Evolutionary conservation across 2,797 vertebrate genomes (phyloP).

Genomic region (Lacerta bilineata): DNA sequence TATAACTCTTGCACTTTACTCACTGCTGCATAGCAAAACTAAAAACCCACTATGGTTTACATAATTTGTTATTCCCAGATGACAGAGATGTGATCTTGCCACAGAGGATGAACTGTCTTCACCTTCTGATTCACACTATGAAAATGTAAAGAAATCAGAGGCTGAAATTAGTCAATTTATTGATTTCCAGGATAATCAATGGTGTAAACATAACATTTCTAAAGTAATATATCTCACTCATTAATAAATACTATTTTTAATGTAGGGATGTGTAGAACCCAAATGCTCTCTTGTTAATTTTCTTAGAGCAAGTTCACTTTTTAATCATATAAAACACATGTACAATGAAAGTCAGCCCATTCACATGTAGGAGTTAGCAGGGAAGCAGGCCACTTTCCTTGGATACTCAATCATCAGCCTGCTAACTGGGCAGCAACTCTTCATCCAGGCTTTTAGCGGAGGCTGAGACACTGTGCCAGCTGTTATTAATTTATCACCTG

Average conservation of each 20-base stretch:
- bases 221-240: neutral
- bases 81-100: neutral
- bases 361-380: neutral
- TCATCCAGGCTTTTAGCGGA: too few species aligned
- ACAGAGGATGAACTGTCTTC: neutral
- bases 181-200: neutral
- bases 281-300: neutral
- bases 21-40: neutral
- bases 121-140: neutral
- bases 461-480: too few species aligned
- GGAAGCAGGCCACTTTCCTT: neutral
- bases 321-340: neutral
- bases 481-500: too few species aligned
- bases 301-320: neutral
- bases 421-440: neutral
- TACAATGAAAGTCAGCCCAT: neutral
- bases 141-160: neutral
- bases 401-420: neutral
- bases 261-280: neutral
- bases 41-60: neutral
- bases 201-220: neutral
- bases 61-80: neutral
- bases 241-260: neutral
- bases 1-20: neutral
- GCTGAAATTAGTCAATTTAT: neutral